Evolutionary conservation across 2,797 vertebrate species (phyloP).

Genomic region (Xiphorhynchus erythropygius): DNA sequence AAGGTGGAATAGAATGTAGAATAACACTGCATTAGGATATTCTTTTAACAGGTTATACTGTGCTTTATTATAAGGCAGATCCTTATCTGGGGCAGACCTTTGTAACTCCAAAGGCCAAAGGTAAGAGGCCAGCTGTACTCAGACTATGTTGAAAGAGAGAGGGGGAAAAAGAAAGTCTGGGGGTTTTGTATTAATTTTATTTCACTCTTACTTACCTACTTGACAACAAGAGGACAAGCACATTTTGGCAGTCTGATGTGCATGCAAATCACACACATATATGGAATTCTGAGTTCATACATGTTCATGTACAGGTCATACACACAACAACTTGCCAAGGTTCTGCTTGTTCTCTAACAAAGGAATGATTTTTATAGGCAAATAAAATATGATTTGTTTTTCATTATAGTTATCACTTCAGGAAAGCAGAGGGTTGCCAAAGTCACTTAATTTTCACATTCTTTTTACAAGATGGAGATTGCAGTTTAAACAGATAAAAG

Average conservation of each 20-base stretch:
- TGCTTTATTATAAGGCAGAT: neutral
- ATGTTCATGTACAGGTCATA: neutral
- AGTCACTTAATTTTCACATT: slow-evolving; percentile 19
- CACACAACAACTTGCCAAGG: neutral
- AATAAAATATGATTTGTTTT: neutral
- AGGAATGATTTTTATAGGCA: neutral
- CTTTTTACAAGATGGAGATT: slow-evolving; percentile 14
- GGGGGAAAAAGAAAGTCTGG: accelerated
- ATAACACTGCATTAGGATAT: neutral
- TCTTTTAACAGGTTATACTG: neutral
- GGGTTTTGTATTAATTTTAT: neutral
- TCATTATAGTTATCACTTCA: neutral
- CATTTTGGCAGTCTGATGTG: neutral
- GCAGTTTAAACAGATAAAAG: slow-evolving; percentile 5
- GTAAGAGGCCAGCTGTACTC: neutral
- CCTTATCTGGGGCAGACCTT: neutral
- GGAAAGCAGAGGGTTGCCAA: neutral
- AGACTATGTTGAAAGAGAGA: accelerated
- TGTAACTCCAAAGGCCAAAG: neutral
- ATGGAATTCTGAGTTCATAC: accelerated
- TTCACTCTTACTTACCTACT: neutral
- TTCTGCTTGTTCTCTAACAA: neutral
- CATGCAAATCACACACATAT: neutral
- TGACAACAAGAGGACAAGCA: neutral
- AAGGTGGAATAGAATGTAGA: neutral